Conservation (phyloP, 1,140 invertebrate genomes). For the Lasioglossum baleicum region DNA sequence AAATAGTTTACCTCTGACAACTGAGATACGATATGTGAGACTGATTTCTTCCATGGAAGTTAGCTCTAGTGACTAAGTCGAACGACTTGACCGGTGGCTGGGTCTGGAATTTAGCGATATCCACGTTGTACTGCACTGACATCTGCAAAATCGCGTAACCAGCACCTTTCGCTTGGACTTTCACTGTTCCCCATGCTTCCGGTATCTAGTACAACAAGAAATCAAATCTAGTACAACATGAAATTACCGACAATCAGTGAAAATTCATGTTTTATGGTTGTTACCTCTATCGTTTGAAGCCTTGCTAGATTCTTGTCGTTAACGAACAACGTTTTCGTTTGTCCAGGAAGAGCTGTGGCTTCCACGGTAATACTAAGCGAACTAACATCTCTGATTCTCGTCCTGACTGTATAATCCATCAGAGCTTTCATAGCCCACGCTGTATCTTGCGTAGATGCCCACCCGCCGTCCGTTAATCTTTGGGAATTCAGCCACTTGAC, state of each 20-base stretch:
- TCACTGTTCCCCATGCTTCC: constrained; percentile 94
- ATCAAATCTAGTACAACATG: constrained; percentile 1
- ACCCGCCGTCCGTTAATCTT: constrained; percentile 93
- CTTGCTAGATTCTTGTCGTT: constrained; percentile 87
- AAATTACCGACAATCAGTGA: neutral
- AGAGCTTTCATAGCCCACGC: constrained; percentile 93
- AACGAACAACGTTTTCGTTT: constrained; percentile 85
- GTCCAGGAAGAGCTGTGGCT: constrained; percentile 89
- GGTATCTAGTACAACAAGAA: constrained; percentile 84
- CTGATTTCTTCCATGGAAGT: constrained; percentile 94
- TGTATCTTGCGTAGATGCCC: constrained; percentile 96
- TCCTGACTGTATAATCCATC: constrained; percentile 92
- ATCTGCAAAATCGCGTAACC: constrained; percentile 96
- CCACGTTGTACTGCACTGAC: constrained; percentile 97
- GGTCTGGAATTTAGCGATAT: constrained; percentile 91
- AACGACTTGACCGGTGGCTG: constrained; percentile 90
- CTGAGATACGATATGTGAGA: constrained; percentile 92
- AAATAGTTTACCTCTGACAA: constrained; percentile 86
- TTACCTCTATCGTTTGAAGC: constrained; percentile 87
- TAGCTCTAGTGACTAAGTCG: constrained; percentile 84
- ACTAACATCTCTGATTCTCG: constrained; percentile 93
- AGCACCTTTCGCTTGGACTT: constrained; percentile 92
- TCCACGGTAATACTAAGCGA: constrained; percentile 90
- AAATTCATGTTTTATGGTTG: neutral
- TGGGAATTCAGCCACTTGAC: constrained; percentile 97